phyloP scores from a whole-genome alignment of 2,113 vertebrate genomes.

The Grammomys surdaster region DNA sequence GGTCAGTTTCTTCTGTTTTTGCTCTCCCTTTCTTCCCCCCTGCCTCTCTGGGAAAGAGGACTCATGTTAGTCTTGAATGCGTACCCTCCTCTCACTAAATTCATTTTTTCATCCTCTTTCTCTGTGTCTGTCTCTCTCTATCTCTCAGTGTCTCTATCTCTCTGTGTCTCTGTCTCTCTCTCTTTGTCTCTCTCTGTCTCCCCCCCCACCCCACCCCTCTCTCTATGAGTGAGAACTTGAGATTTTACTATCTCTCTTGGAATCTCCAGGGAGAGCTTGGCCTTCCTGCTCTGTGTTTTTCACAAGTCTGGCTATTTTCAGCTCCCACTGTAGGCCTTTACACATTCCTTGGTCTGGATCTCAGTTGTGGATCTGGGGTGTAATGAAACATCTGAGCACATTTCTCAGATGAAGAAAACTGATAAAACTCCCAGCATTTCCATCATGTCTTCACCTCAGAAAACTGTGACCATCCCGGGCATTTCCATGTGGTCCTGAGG shows the following conservation, averaged over 20 bases:
- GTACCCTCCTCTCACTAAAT: no score
- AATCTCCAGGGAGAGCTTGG: conserved; percentile 72
- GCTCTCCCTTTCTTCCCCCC: not conserved
- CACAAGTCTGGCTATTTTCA: conserved; percentile 77
- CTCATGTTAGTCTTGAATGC: no score
- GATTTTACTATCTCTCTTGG: conserved; percentile 81
- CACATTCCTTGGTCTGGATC: conserved; percentile 55
- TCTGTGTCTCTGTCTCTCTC: not conserved
- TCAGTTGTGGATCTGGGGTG: conserved; percentile 72
- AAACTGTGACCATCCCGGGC: conserved; percentile 2
- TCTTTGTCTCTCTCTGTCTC: not conserved
- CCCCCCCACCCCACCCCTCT: not conserved
- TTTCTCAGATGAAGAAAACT: conserved; percentile 65
- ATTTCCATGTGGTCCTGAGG: not conserved
- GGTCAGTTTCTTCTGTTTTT: conserved; percentile 63
- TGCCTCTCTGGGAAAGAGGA: no score
- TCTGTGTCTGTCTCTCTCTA: no score
- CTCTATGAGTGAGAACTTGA: conserved; percentile 40
- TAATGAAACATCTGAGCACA: conserved; percentile 49
- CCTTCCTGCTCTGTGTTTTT: conserved; percentile 80
- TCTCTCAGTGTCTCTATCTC: not conserved
- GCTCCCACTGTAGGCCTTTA: conserved; percentile 59
- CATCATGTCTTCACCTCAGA: conserved; percentile 49
- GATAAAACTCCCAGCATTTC: conserved; percentile 65
- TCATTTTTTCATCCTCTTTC: no score